Evolutionary conservation across 2,888 invertebrate genomes (phyloP).

Genomic region (Frankliniella intonsa): DNA sequence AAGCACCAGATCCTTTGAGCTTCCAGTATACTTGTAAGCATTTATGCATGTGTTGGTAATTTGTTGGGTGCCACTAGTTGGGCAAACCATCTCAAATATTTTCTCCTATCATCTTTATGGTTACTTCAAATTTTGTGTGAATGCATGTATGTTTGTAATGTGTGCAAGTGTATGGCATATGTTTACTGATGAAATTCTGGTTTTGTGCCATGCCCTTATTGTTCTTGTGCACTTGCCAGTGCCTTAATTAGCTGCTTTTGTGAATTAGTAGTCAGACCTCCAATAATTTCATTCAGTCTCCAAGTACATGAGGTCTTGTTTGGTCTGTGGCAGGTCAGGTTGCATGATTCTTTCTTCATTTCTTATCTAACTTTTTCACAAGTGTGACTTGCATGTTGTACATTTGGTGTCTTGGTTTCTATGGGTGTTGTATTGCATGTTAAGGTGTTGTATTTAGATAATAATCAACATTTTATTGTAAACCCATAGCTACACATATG

Average conservation of each 20-base stretch:
- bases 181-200: background rate
- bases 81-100: too few species aligned
- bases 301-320: background rate
- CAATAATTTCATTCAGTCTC: too few species aligned
- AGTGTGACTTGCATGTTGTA: conserved; percentile 20
- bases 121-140: background rate
- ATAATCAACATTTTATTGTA: background rate
- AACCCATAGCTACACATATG: conserved; percentile 7
- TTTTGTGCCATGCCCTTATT: conserved; percentile 16
- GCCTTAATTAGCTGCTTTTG: conserved; percentile 2
- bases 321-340: background rate
- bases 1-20: conserved; percentile 26
- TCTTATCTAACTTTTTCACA: background rate
- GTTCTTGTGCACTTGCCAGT: background rate
- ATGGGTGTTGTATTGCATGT: conserved; percentile 11
- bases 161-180: conserved; percentile 8
- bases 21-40: conserved; percentile 3
- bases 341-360: background rate
- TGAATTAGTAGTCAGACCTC: background rate
- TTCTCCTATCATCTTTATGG: background rate
- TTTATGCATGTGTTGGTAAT: background rate
- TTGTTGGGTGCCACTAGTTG: too few species aligned
- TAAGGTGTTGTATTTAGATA: background rate
- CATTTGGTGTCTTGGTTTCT: conserved; percentile 18
- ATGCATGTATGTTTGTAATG: background rate